phyloP scores from a whole-genome alignment of 1,140 invertebrate species.

The Callitettix versicolor region DNA sequence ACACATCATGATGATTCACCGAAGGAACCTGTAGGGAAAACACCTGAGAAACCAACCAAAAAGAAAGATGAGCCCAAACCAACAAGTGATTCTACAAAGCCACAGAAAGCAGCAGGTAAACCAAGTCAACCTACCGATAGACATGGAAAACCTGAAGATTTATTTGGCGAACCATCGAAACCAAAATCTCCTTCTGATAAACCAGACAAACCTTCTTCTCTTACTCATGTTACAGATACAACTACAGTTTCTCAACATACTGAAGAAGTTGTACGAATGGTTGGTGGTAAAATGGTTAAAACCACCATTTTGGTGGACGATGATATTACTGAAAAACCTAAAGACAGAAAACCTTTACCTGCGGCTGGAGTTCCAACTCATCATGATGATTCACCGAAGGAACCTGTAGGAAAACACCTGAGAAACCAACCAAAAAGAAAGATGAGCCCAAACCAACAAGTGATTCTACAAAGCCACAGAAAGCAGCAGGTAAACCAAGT shows the following conservation, averaged over 20 bases:
- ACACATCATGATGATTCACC: too few species aligned
- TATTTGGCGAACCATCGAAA: not conserved
- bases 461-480: not conserved
- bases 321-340: too few species aligned
- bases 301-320: conserved; percentile 5
- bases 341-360: too few species aligned
- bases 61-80: not conserved
- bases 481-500: conserved; percentile 4
- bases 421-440: too few species aligned
- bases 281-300: conserved; percentile 21
- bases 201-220: too few species aligned
- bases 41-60: too few species aligned
- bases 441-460: not conserved
- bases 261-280: conserved; percentile 16
- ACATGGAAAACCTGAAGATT: conserved; percentile 6
- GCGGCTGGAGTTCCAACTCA: too few species aligned
- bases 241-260: not conserved
- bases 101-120: conserved; percentile 5
- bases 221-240: too few species aligned
- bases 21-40: too few species aligned
- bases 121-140: conserved; percentile 1
- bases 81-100: too few species aligned
- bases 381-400: too few species aligned
- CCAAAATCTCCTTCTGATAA: not conserved
- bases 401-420: too few species aligned